Evolutionary conservation across 2,888 invertebrate genomes (phyloP), one percentile per base, ranked within the genome.

Genomic region (Colletes collaris): DNA sequence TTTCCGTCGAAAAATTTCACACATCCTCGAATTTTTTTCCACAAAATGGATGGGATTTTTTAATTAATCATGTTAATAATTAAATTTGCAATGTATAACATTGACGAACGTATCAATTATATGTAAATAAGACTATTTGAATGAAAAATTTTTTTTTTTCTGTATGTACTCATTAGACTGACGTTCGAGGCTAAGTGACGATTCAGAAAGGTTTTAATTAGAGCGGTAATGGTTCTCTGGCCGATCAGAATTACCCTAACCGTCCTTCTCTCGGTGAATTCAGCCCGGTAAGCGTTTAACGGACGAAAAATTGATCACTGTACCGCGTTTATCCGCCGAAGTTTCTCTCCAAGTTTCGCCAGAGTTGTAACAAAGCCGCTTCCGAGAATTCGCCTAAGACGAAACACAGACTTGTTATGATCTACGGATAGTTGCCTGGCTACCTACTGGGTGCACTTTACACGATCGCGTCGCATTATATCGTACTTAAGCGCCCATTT

Each of bases 321-420:
- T 40, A 27, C 37, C 46, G 37, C 16, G 59, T 10, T n/a, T 50
- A n/a, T 10, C 7, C 44, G 11, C 35, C 7, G 52, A 78, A 81
- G 65, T 81, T 85, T 53, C 16, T 5, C 10, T 10, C 8, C 2
- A 66, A 74, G 69, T 73, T 69, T n/a, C n/a, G 27, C 35, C 70
- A 27, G 74, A 74, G 70, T 64, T 69, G 69, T 78, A 81, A 64
- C 73, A 84, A 83, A 86, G 79, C 79, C 67, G 79, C 81, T 86
- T 86, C 82, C 59, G 50, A 40, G 67, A 53, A 75, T 79, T 65
- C 64, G 52, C n/a, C 60, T 60, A 70, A 82, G 71, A 78, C 71
- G 78, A 5, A 58, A 67, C 71, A 69, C 55, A 27, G 11, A 27
- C 44, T 58, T 72, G 60, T 63, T 63, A 58, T 53, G 77, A 79